Evolutionary conservation across 2,888 invertebrate species (phyloP).

Genomic region (Caenorhabditis auriculariae): DNA sequence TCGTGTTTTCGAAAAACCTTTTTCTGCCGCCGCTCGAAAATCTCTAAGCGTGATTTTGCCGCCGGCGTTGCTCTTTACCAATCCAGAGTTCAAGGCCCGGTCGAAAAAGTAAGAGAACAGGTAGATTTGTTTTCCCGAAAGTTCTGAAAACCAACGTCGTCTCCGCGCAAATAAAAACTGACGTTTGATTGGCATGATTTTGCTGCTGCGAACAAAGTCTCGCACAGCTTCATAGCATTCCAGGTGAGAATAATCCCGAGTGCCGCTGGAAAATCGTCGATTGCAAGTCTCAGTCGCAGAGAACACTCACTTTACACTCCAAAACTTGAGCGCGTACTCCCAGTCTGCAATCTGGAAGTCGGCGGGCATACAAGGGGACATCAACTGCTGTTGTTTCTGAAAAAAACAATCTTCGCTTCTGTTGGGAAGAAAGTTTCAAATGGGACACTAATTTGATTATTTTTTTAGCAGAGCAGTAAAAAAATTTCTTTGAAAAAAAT

Average conservation of each 20-base stretch:
- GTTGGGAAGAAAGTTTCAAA: too few relatives aligned
- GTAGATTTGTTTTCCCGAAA: constrained; percentile 67
- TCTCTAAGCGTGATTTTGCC: constrained; percentile 72
- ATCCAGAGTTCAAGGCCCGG: constrained; percentile 76
- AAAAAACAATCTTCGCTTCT: too few relatives aligned
- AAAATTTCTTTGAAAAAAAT: too few relatives aligned
- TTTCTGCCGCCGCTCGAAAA: constrained; percentile 72
- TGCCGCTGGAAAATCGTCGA: constrained; percentile 32
- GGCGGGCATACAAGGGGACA: constrained; percentile 56
- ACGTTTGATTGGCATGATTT: constrained; percentile 36
- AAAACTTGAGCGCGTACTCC: constrained; percentile 77
- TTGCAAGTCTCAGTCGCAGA: neutral
- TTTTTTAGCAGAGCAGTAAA: neutral
- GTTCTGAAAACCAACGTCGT: constrained; percentile 14
- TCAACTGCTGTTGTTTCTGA: constrained; percentile 17
- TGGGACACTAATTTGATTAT: too few relatives aligned
- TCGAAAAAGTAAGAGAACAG: constrained; percentile 95
- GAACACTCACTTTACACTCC: constrained; percentile 71
- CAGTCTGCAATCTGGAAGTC: constrained; percentile 68
- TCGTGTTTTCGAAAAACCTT: neutral
- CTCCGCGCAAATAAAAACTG: too few relatives aligned
- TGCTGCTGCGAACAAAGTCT: constrained; percentile 49
- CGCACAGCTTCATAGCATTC: constrained; percentile 54
- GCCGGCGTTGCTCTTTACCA: constrained; percentile 69
- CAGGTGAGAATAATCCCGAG: constrained; percentile 38